Conservation (phyloP, 2,888 invertebrate genomes). For the Spatulosminthurus flaviceps region DNA sequence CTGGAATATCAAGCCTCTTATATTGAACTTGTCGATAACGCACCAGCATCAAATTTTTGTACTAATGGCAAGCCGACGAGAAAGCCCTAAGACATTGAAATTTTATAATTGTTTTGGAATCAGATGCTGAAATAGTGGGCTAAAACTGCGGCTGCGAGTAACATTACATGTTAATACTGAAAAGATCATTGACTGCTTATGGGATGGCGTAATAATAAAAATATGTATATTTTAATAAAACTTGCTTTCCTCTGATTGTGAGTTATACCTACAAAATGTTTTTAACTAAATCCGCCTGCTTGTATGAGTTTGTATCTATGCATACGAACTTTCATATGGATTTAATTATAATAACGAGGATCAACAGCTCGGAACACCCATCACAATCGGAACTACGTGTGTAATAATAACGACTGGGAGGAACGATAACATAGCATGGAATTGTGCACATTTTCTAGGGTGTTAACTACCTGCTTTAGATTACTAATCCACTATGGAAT, state of each 20-base stretch:
- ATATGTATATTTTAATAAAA: too few species aligned
- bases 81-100: too few species aligned
- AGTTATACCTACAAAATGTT: background rate
- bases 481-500: background rate
- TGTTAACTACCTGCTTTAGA: background rate
- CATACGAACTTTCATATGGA: background rate
- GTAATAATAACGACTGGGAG: background rate
- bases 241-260: background rate
- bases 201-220: too few species aligned
- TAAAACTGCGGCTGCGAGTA: too few species aligned
- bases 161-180: too few species aligned
- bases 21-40: too few species aligned
- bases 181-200: too few species aligned
- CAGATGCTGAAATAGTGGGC: too few species aligned
- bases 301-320: background rate
- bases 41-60: too few species aligned
- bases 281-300: background rate
- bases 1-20: too few species aligned
- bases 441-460: conserved; percentile 8
- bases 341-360: background rate
- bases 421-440: background rate
- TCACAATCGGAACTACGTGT: background rate
- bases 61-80: too few species aligned
- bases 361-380: background rate
- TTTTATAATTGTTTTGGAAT: too few species aligned